Evolutionary conservation across 2,113 vertebrate species (phyloP), one percentile per base, ranked within the genome.

Genomic region (Ceuthmochares aereus): DNA sequence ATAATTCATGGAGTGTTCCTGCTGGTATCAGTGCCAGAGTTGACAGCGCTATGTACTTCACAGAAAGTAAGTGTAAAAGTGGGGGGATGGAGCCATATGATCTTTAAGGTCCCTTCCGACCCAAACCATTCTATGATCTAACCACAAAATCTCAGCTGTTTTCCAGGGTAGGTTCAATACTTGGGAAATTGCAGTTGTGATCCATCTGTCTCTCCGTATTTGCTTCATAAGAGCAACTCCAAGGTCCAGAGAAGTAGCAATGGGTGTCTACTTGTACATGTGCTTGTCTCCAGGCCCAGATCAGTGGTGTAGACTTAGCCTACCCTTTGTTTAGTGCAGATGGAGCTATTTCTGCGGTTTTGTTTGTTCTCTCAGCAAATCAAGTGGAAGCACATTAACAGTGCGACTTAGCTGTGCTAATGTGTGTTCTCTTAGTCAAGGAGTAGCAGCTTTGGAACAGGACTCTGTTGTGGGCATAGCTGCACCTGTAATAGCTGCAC

Each of bases 231-330:
- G 26, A 74, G 49, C 42, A 54, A 6, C 60, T 58, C 16, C 1
- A 42, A 86, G 26, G 55, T 42, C 19, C 20, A 36, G 54, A n/a
- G 45, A 49, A 64, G 43, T 14, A 32, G 60, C 12, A n/a, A 19
- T 36, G 23, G 23, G 18, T 30, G 49, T 82, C 70, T 26, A 8
- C 2, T 1, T 62, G 52, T 37, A 59, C 72, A 45, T 30, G 30
- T 11, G 27, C 18, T 51, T 49, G 62, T 26, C 27, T 76, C 58
- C 78, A 62, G 51, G 58, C 40, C 34, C 29, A 32, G 2, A 40
- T 27, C 0, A 1, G 55, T 54, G 10, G 12, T 12, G 4, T 1
- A 23, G 67, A 8, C 1, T 0, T 59, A 36, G n/a, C 13, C 32
- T 63, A 26, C 20, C 43, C 63, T 75, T 63, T 26, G 2, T 36